phyloP scores from a whole-genome alignment of 1,140 invertebrate genomes.

The Probaryconus sp. region DNA sequence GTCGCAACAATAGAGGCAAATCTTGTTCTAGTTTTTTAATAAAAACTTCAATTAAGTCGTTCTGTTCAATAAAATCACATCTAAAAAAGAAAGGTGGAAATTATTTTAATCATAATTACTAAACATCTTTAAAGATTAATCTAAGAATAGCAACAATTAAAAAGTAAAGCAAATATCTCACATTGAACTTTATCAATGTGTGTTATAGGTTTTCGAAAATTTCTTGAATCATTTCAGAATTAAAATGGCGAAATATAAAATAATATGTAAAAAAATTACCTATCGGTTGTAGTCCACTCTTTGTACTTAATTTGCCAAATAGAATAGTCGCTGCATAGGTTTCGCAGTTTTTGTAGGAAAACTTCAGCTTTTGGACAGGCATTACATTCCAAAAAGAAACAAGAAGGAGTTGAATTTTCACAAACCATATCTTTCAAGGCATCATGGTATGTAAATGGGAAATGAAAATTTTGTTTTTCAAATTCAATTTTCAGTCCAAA shows the following conservation, averaged over 20 bases:
- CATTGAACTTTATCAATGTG: no score
- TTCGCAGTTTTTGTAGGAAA: not conserved
- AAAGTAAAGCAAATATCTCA: no score
- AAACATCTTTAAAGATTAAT: no score
- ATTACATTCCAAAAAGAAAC: conserved; percentile 12
- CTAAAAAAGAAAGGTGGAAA: conserved; percentile 8
- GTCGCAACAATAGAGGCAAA: conserved; percentile 6
- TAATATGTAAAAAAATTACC: conserved; percentile 7
- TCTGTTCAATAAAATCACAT: not conserved
- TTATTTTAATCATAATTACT: no score
- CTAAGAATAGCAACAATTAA: no score
- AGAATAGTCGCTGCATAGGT: not conserved
- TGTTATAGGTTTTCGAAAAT: no score
- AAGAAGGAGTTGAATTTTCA: not conserved
- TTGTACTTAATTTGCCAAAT: not conserved
- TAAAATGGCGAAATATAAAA: no score
- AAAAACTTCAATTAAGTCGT: conserved; percentile 7
- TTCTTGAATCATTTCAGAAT: no score
- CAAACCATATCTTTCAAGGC: conserved; percentile 21
- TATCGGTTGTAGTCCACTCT: conserved; percentile 3
- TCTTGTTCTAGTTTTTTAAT: conserved; percentile 12
- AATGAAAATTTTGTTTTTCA: conserved; percentile 6
- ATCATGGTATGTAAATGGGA: not conserved
- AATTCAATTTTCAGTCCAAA: conserved; percentile 17
- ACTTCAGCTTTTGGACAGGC: not conserved